Evolutionary conservation across 2,113 vertebrate species (phyloP), one percentile per base, ranked within the genome.

Genomic region (Mobula hypostoma): DNA sequence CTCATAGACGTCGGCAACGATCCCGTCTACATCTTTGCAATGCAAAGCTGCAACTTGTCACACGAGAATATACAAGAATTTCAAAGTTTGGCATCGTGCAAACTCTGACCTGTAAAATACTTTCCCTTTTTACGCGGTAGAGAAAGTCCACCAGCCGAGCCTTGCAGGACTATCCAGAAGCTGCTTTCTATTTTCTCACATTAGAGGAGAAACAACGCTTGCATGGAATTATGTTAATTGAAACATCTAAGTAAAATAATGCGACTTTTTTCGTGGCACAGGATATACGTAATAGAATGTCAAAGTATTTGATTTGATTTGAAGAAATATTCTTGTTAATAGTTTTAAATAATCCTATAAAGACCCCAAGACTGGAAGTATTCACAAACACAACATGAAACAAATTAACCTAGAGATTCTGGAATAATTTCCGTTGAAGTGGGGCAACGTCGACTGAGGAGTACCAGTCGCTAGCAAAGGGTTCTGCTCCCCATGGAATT

Each of bases 51-150:
- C 36, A 11, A 93, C 48, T 93, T 93, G 91, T 93, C 91, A 93
- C 3, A 93, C 36, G 72, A 56, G 70, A 93, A 93, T 93, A 40
- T 93, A 68, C 36, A 56, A 74, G 70, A 56, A 76, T 93, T 32
- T 93, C 91, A 56, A 74, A 93, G 91, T 72, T 93, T 74, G 48
- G 48, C 91, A 93, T 93, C 68, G 48, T 93, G 56, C 91, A 93
- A 74, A 93, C 19, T 93, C 36, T 93, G 72, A 93, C 56, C 91
- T 93, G 68, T 74, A 93, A 48, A 48, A 74, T 76, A 76, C 70
- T 93, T 93, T 92, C 19, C 24, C 21, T 40, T 48, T 72, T 17
- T 70, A 70, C 58, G 6, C 8, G 48, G 48, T 19, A 68, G 29
- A 5, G 63, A 19, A 83, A 48, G 17, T 40, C 80, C 5, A 83